Conservation (phyloP, 2,113 vertebrate genomes). For the Argyrosomus japonicus region DNA sequence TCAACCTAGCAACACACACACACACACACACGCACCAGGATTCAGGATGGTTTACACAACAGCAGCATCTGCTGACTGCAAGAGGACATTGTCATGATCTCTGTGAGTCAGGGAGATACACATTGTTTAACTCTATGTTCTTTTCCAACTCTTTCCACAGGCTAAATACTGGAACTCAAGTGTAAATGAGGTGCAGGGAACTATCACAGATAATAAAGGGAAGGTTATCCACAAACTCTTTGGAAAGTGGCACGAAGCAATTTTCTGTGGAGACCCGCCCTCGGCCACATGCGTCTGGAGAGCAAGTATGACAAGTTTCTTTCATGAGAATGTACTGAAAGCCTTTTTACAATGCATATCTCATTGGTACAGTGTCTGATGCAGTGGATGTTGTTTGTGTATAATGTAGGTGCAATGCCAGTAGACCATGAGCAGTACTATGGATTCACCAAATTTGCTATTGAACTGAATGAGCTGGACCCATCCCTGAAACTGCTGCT, state of each 20-base stretch:
- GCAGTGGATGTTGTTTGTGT: constrained; percentile 21
- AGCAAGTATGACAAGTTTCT: constrained; percentile 86
- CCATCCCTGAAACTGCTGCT: constrained; percentile 84
- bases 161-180: constrained; percentile 96
- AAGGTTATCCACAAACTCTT: constrained; percentile 91
- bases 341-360: background rate
- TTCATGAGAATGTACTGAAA: background rate
- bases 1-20: constrained; percentile 17
- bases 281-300: constrained; percentile 94
- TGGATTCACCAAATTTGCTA: constrained; percentile 96
- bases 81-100: background rate
- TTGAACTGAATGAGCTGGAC: constrained; percentile 95
- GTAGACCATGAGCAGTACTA: constrained; percentile 93
- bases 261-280: constrained; percentile 90
- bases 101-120: background rate
- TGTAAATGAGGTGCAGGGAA: constrained; percentile 94
- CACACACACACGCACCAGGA: background rate
- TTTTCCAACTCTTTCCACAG: constrained; percentile 72
- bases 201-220: constrained; percentile 88
- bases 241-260: constrained; percentile 95
- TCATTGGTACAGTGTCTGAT: background rate
- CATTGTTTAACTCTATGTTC: background rate
- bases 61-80: constrained; percentile 63
- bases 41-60: constrained; percentile 26
- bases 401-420: constrained; percentile 84